phyloP scores from a whole-genome alignment of 2,888 invertebrate genomes.

The Agrotis exclamationis region DNA sequence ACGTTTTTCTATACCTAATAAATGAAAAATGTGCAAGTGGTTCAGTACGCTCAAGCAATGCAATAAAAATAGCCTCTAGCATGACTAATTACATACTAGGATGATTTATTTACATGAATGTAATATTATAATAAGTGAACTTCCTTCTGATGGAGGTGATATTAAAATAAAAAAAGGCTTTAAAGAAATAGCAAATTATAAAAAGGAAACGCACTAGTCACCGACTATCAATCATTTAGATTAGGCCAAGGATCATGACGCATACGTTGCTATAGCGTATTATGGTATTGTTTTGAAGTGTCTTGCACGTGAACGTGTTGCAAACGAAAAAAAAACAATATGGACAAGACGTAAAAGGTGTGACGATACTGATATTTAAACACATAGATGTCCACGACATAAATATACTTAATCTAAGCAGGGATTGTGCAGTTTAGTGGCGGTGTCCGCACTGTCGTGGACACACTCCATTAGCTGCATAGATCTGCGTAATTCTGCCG shows the following conservation, averaged over 20 bases:
- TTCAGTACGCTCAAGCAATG: slow-evolving; percentile 20
- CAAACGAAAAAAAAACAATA: slow-evolving; percentile 48
- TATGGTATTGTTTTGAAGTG: slow-evolving; percentile 42
- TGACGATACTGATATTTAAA: slow-evolving; percentile 57
- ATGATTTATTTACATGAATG: slow-evolving; percentile 36
- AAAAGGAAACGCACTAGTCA: slow-evolving; percentile 53
- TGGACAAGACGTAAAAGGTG: slow-evolving; percentile 23
- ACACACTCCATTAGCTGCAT: slow-evolving; percentile 83
- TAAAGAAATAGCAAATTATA: slow-evolving; percentile 54
- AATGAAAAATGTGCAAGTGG: neutral
- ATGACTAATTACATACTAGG: slow-evolving; percentile 10
- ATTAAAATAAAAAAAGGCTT: slow-evolving; percentile 31
- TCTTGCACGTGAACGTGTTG: slow-evolving; percentile 47
- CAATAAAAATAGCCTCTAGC: slow-evolving; percentile 11
- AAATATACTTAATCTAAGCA: slow-evolving; percentile 62
- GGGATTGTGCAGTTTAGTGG: slow-evolving; percentile 63
- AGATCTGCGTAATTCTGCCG: slow-evolving; percentile 84
- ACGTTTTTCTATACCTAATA: slow-evolving; percentile 3
- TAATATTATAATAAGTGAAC: slow-evolving; percentile 20
- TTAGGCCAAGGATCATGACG: slow-evolving; percentile 66
- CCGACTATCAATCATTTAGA: slow-evolving; percentile 58
- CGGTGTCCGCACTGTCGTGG: slow-evolving; percentile 65
- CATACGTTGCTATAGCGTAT: slow-evolving; percentile 47
- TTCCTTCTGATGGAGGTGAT: slow-evolving; percentile 38
- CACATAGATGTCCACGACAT: slow-evolving; percentile 57